Evolutionary conservation across 2,888 invertebrate genomes (phyloP), one percentile per base, ranked within the genome.

Genomic region (Pristionchus exspectatus): DNA sequence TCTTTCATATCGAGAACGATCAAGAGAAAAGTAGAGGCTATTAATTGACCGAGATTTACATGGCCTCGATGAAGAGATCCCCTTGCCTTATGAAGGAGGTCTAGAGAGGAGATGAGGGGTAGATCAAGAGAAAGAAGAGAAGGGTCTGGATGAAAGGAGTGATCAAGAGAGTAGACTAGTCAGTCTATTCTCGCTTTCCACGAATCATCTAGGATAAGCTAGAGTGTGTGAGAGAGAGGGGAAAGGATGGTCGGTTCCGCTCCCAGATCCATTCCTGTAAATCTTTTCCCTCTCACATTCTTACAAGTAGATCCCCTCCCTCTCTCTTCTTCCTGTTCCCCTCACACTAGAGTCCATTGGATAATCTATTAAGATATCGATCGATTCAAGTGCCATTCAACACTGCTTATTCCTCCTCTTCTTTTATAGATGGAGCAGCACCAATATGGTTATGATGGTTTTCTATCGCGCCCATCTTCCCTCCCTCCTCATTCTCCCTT

Each of bases 21-120:
- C 44, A 63, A 86, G 86, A 66, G 86, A 66, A 66, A 86, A 86
- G 38, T 38, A 86, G 86, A 50, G 86, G 86, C 86, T 86, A 86
- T 86, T 86, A 86, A 86, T 86, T 86, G 86, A 86, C 86, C 86
- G 86, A 86, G 33, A 86, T 86, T 86, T 86, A 86, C 86, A 86
- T 44, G 77, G 38, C 38, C 77, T 44, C 77, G 38, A 63, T 21
- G 66, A 59, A 44, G 86, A 54, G 86, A 54, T 86, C 30, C 44
- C 44, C 86, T 59, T 21, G 86, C 86, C 86, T 86, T 66, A 50
- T 38, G 86, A 44, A 59, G 83, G 86, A 44, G 38, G 59, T 66
- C 33, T 59, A 66, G 86, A 33, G 66, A 24, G n/a, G n/a, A 21
- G 56, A n/a, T 30, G 38, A 63, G 38, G 24, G 56, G 83, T 27